These are phyloP conservation scores for Calcarius lapponicus DNA, from an alignment of 2,797 vertebrate genomes.

Conservation along the genomic window DNA sequence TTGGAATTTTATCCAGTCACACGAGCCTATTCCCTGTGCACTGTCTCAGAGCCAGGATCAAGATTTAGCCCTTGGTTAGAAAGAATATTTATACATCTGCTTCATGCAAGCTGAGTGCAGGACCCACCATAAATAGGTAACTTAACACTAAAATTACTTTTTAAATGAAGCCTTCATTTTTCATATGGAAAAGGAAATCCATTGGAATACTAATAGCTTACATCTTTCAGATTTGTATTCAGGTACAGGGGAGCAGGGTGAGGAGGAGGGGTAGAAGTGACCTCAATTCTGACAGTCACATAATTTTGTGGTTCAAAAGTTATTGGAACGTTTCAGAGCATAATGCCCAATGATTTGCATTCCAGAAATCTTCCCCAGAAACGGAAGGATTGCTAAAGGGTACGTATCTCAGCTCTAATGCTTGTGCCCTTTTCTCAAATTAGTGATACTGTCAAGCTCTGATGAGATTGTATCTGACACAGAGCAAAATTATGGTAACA, in stretches of 20 bases:
- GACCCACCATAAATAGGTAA: background rate
- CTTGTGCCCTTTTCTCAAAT: conserved; percentile 55
- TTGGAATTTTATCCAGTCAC: background rate
- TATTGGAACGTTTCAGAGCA: conserved; percentile 35
- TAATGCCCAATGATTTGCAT: conserved; percentile 50
- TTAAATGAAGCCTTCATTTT: conserved; percentile 20
- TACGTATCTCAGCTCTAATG: background rate
- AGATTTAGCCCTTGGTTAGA: background rate
- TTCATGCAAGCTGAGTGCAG: background rate
- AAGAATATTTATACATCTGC: conserved; percentile 1
- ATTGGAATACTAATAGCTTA: conserved; percentile 12
- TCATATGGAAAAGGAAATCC: background rate
- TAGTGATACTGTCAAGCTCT: conserved; percentile 14
- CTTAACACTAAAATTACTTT: conserved; percentile 31
- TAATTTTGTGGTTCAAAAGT: conserved; percentile 45
- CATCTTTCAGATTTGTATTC: background rate
- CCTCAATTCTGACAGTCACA: conserved; percentile 22
- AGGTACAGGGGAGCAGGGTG: background rate
- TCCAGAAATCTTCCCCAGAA: conserved; percentile 5
- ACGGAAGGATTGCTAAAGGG: conserved; percentile 17
- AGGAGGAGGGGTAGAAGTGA: background rate
- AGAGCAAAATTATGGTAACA: conserved; percentile 21
- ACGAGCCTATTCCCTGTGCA: background rate
- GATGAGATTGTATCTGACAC: conserved; percentile 48
- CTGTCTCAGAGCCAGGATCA: background rate